Conservation (phyloP, 2,797 vertebrate species). For the Pseudochirops corinnae region DNA sequence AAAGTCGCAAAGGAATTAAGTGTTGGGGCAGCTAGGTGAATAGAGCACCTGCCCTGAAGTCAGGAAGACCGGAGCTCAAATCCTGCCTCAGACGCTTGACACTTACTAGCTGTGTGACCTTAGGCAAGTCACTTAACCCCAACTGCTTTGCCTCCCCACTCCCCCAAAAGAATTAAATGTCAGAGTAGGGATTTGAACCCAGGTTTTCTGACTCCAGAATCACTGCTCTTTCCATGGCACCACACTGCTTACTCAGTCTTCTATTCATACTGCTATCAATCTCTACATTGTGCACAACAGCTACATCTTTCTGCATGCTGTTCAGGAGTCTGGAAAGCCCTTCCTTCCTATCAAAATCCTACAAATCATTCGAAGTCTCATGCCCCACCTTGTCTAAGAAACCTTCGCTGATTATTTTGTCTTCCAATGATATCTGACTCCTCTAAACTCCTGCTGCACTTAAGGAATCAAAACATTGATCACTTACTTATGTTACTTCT, state of each 20-base stretch:
- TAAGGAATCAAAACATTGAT: neutral
- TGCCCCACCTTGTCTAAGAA: neutral
- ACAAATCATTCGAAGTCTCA: neutral
- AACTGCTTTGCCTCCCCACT: no score
- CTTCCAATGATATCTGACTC: neutral
- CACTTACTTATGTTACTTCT: neutral
- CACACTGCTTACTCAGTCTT: neutral
- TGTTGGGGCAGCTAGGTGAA: no score
- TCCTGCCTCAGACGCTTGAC: no score
- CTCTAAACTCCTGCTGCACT: neutral
- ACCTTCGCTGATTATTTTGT: neutral
- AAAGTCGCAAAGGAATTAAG: neutral
- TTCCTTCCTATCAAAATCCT: neutral
- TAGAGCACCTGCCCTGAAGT: no score
- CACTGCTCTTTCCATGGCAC: neutral
- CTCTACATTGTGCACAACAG: neutral
- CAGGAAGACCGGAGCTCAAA: no score
- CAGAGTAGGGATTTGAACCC: neutral
- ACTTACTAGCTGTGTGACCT: no score
- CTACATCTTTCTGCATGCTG: neutral
- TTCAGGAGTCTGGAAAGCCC: neutral
- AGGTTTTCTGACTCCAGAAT: neutral
- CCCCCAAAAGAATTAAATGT: neutral
- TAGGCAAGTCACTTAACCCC: no score
- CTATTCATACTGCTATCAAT: neutral